Base-by-base conservation (phyloP, 2,113 vertebrate genomes). In the Hemicordylus capensis region DNA sequence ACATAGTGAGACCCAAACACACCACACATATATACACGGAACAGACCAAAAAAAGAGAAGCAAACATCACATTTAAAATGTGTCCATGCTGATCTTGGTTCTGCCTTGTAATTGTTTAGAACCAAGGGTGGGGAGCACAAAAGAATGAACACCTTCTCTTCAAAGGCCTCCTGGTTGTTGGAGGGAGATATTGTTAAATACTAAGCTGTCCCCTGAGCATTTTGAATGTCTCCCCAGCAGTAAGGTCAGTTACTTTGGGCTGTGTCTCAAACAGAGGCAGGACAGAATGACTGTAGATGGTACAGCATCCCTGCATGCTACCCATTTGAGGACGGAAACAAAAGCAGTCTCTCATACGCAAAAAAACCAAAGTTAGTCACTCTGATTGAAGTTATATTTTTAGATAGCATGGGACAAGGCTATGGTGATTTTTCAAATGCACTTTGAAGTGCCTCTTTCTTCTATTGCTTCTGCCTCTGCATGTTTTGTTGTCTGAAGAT, bases 361-460 rank as follows among this genome's bases (percentile, higher is more conserved):
- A 85, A 22, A 79, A 88, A 80, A 64, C 80, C 4, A 7, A 80
- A 86, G 80, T 73, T 75, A 51, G 56, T 80, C 85, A 46, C 67
- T 89, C 17, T 59, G 85, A 74, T 85, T 87, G 85, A 20, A 89
- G 82, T 82, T 76, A 3, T 88, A 87, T 92, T 92, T 93, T 92
- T 86, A 51, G 82, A 61, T 80, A 74, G 28, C 64, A 56, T 84
- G 87, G 89, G 76, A 91, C 69, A 88, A 82, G 72, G 84, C 73
- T 61, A 67, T 72, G n/a, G 54, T 83, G 34, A 83, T 93, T 75
- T n/a, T 70, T 90, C 81, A 90, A 56, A 88, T 76, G 37, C 44
- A 31, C 90, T 88, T 88, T 87, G 83, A 76, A 76, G 58, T 79
- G 82, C 12, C 61, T 48, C 3, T 69, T 81, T 89, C 87, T 93